phyloP scores from a whole-genome alignment of 1,140 invertebrate species.

The Holcopasites calliopsidis region DNA sequence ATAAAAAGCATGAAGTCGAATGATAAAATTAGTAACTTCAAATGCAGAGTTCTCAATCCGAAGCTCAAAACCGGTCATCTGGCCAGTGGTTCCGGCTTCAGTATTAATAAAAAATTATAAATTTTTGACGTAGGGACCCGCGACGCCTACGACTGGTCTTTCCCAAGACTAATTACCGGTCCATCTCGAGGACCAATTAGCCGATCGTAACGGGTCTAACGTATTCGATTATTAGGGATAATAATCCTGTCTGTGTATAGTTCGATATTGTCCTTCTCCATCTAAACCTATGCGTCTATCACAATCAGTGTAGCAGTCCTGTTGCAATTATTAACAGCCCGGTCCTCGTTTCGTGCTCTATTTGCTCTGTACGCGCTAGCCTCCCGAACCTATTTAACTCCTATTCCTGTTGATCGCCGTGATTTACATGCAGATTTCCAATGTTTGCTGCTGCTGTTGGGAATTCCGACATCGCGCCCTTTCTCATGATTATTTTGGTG shows the following conservation, averaged over 20 bases:
- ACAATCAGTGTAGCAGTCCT: no score
- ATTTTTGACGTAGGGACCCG: conserved; percentile 4
- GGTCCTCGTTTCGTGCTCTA: neutral
- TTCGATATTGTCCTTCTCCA: conserved; percentile 12
- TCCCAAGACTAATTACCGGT: conserved; percentile 15
- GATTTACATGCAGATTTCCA: neutral
- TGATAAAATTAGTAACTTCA: no score
- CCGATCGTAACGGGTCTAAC: conserved; percentile 40
- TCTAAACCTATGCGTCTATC: no score
- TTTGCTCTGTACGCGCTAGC: neutral
- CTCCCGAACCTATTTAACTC: neutral
- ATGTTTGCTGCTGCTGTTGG: neutral
- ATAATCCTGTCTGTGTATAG: conserved; percentile 28
- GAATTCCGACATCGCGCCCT: no score
- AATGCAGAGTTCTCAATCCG: no score
- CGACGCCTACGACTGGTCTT: neutral
- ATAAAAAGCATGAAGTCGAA: no score
- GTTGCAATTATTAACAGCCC: conserved; percentile 16
- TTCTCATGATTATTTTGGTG: no score
- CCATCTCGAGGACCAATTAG: conserved; percentile 48
- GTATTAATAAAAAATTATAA: no score
- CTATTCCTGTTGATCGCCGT: no score
- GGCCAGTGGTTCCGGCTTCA: no score
- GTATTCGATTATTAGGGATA: conserved; percentile 51
- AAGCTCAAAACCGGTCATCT: no score